phyloP scores from a whole-genome alignment of 2,888 invertebrate species.

The Bugula neritina region DNA sequence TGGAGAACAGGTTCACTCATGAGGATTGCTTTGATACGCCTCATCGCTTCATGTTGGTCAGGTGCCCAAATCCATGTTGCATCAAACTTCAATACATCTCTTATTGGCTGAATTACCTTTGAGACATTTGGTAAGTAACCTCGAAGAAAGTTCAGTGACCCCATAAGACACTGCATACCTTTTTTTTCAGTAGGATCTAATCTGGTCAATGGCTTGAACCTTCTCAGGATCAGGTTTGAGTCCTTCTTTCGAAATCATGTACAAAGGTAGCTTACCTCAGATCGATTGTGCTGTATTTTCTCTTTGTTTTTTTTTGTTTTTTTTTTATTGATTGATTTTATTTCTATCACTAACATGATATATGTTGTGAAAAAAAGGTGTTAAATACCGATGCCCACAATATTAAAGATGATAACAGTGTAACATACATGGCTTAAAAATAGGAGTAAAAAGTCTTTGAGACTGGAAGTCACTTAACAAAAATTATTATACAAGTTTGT shows the following conservation, averaged over 20 bases:
- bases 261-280: background rate
- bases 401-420: too few species aligned
- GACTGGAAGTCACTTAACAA: too few species aligned
- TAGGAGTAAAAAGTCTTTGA: too few species aligned
- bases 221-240: background rate
- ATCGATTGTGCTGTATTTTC: background rate
- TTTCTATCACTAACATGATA: too few species aligned
- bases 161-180: background rate
- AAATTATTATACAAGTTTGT: too few species aligned
- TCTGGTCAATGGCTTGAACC: background rate
- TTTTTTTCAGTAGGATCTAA: background rate
- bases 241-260: background rate
- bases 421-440: too few species aligned
- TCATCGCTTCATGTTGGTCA: background rate
- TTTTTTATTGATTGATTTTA: too few species aligned
- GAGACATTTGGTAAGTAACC: background rate
- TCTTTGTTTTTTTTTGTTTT: too few species aligned
- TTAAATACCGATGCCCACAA: too few species aligned
- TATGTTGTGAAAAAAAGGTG: too few species aligned
- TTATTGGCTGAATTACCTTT: background rate
- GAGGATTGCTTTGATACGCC: constrained; percentile 27
- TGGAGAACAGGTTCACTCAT: constrained; percentile 25
- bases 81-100: background rate
- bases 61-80: background rate
- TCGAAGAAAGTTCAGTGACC: background rate